Evolutionary conservation across 1,140 invertebrate genomes (phyloP), one percentile per base, ranked within the genome.

Genomic region (Drosophila funebris): DNA sequence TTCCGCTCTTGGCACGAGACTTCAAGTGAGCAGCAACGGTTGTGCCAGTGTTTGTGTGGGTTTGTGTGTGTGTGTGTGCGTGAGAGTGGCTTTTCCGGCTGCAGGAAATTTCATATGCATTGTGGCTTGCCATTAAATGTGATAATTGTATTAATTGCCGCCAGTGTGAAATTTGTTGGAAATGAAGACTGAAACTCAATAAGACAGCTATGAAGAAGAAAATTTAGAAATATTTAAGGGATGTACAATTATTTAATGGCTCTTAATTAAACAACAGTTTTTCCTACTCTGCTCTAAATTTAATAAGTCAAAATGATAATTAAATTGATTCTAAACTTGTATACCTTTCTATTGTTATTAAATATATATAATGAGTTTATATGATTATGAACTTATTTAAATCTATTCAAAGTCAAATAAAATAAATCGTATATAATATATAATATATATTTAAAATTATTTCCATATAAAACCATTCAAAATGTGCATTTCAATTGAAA

Each of bases 101-200:
- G 67, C 62, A 63, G 52, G 72, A 74, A 78, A 76, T 79, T 69
- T 70, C 73, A 74, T 79, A 76, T 84, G 73, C 77, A 78, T 85
- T 81, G 82, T 80, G 81, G 58, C 37, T 36, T 33, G 36, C 57
- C 66, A 80, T 85, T 85, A 77, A 85, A 85, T 85, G 73, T 69
- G 73, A 85, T 85, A 80, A 85, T 77, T 85, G 73, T 74, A 85
- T 85, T 85, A 85, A 85, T 85, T 85, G 81, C 64, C 60, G 58
- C 58, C 68, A 33, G 79, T 61, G 74, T 74, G 39, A 57, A 41
- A 43, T 58, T 52, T 63, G 13, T 70, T 44, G 57, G 3, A 50
- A 6, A 11, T 11, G 11, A 37, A n/a, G 11, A 36, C 18, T 37
- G n/a, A 22, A 54, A 24, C 6, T 8, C 4, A 27, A 14, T 27